Percentiles rank a stretch among this genome's conserved stretches.
phyloP scores from a whole-genome alignment of 2,888 invertebrate genomes.

The Polyommatus iphigenia region DNA sequence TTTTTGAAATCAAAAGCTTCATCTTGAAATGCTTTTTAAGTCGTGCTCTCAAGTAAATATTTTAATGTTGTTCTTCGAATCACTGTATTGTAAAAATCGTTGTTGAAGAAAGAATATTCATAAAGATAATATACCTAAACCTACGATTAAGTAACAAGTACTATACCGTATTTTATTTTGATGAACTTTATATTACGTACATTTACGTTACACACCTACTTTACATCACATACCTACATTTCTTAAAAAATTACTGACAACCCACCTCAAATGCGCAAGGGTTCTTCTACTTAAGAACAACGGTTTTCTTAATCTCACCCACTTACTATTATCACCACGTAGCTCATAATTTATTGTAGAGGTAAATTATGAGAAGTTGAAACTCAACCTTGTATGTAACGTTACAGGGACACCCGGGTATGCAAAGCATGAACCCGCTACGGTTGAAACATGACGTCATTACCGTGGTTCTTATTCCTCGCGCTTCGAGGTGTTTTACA shows the following conservation, averaged over 20 bases:
- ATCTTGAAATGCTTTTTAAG: background rate
- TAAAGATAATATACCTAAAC: background rate
- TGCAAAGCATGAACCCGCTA: conserved; percentile 12
- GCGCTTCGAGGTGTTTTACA: conserved; percentile 1
- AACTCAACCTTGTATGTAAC: conserved; percentile 7
- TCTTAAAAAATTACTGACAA: background rate
- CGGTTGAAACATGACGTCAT: conserved; percentile 17
- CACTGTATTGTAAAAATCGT: background rate
- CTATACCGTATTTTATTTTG: no score
- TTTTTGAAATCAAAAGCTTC: background rate
- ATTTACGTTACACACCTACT: no score
- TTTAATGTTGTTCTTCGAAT: background rate
- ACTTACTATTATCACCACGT: conserved; percentile 13
- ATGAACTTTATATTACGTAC: no score
- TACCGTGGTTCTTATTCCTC: conserved; percentile 7
- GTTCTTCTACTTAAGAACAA: background rate
- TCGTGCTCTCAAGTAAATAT: background rate
- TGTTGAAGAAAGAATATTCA: background rate
- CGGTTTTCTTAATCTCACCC: background rate
- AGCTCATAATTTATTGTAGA: conserved; percentile 1
- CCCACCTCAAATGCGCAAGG: background rate
- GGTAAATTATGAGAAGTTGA: conserved; percentile 12
- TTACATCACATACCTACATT: background rate
- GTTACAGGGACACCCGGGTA: background rate
- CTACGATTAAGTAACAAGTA: no score